Percentiles rank a stretch among this genome's conserved stretches.
These are phyloP conservation scores for Siniperca obscura DNA, from an alignment of 2,797 vertebrate species.

Conservation along the genomic window DNA sequence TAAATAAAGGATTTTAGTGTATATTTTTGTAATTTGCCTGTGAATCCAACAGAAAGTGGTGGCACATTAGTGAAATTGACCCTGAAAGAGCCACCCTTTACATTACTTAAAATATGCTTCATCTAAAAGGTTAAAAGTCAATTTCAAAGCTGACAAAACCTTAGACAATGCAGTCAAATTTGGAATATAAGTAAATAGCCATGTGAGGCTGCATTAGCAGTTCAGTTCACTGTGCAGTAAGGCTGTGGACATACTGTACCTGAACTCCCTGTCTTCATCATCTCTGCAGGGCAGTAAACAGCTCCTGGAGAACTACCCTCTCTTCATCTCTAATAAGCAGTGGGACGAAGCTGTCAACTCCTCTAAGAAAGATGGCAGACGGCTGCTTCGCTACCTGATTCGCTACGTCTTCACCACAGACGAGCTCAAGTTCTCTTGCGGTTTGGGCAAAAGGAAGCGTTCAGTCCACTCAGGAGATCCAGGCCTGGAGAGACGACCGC, in stretches of 20 bases:
- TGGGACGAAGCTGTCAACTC: conserved; percentile 99
- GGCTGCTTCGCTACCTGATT: conserved; percentile 98
- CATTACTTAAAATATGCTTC: neutral
- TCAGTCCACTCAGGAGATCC: conserved; percentile 97
- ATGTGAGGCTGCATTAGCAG: conserved; percentile 21
- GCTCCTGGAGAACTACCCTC: conserved; percentile 97
- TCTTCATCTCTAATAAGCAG: conserved; percentile 99
- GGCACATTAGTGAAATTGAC: conserved; percentile 24
- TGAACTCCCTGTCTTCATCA: neutral
- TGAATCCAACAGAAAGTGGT: conserved; percentile 1
- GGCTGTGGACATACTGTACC: neutral
- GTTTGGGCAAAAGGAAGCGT: conserved; percentile 99
- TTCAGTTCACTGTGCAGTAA: neutral
- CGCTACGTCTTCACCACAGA: conserved; percentile 99
- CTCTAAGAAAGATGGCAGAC: conserved; percentile 97
- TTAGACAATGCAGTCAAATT: neutral
- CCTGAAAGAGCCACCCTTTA: neutral
- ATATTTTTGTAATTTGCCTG: neutral
- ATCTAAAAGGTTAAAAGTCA: neutral
- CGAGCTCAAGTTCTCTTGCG: conserved; percentile 99
- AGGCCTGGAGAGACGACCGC: conserved; percentile 96
- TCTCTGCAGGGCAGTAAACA: conserved; percentile 94
- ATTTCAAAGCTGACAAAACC: neutral
- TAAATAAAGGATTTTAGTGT: neutral
- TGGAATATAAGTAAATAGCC: neutral